phyloP scores from a whole-genome alignment of 2,113 vertebrate species.

The Salvelinus fontinalis region DNA sequence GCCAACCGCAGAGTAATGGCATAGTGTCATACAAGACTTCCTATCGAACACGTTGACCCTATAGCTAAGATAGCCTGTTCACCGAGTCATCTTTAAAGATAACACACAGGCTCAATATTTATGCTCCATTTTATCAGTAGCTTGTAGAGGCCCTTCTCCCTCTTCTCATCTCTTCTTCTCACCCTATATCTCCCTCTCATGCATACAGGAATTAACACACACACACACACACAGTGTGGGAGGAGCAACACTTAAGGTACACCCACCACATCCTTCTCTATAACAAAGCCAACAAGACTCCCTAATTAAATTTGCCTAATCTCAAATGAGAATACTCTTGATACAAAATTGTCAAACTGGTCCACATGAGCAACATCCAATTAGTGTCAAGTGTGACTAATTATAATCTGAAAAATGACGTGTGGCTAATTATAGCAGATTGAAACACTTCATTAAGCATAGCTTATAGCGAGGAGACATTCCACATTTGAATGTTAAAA shows the following conservation, averaged over 20 bases:
- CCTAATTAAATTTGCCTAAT: slow-evolving; percentile 52
- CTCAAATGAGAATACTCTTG: slow-evolving; percentile 58
- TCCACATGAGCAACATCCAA: slow-evolving; percentile 71
- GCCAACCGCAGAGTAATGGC: not conserved
- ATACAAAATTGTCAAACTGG: slow-evolving; percentile 65
- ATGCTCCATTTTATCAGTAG: slow-evolving; percentile 63
- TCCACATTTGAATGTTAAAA: slow-evolving; percentile 59
- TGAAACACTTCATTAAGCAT: slow-evolving; percentile 72
- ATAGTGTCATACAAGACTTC: not conserved
- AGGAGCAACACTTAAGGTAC: slow-evolving; percentile 14
- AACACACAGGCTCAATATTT: slow-evolving; percentile 39
- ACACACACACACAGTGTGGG: slow-evolving; percentile 4
- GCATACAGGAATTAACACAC: slow-evolving; percentile 1
- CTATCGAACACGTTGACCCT: not conserved
- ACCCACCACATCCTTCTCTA: slow-evolving; percentile 26
- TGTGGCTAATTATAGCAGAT: slow-evolving; percentile 71
- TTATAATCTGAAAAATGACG: slow-evolving; percentile 75
- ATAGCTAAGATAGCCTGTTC: not conserved
- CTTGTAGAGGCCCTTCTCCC: slow-evolving; percentile 23
- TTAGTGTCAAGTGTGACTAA: slow-evolving; percentile 75
- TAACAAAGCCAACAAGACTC: slow-evolving; percentile 44
- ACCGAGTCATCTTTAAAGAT: not conserved
- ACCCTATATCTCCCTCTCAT: not conserved
- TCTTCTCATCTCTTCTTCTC: not conserved
- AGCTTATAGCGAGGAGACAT: slow-evolving; percentile 62